Evolutionary conservation across 2,797 vertebrate species (phyloP), one percentile per base, ranked within the genome.

Genomic region (Mus spretus): DNA sequence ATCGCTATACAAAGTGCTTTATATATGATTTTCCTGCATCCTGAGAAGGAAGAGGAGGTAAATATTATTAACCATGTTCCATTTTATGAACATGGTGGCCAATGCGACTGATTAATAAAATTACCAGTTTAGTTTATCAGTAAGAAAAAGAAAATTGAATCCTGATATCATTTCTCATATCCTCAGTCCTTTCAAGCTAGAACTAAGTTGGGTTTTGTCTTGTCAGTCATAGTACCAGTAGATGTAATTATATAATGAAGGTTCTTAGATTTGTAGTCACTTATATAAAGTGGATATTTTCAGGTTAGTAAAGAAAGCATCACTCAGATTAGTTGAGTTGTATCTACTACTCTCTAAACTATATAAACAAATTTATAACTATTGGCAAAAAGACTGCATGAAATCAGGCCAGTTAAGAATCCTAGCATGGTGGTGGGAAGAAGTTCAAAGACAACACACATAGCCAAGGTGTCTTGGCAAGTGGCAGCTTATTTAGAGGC

Each of bases 231-330:
- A 75, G 89, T 20, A 24, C 10, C 28, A 7, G 6, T 59, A 80
- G 79, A 74, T 31, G 34, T 7, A 34, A 86, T 19, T 28, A 65
- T 4, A 65, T 12, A 86, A 86, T 34, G 63, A 40, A 88, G 47
- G 19, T 57, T 91, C 53, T 74, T 87, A 55, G 1, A 50, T 75
- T 84, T 28, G 17, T 82, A 12, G 31, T 3, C 24, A 85, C 59
- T 67, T n/a, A 77, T 10, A 74, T 28, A 80, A 72, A 90, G 22
- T 82, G 8, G 20, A 44, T 80, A 89, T 72, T 96, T 96, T 89
- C 70, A 93, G 63, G 80, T 55, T 81, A 70, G 44, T 50, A 55
- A 15, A 86, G 40, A 82, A 95, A 86, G 53, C 47, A 6, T 86
- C 34, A 94, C 4, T 24, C 12, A 88, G 50, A 79, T 93, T 2